Base-by-base conservation (phyloP, 1,140 invertebrate genomes). In the Heliothis virescens region DNA sequence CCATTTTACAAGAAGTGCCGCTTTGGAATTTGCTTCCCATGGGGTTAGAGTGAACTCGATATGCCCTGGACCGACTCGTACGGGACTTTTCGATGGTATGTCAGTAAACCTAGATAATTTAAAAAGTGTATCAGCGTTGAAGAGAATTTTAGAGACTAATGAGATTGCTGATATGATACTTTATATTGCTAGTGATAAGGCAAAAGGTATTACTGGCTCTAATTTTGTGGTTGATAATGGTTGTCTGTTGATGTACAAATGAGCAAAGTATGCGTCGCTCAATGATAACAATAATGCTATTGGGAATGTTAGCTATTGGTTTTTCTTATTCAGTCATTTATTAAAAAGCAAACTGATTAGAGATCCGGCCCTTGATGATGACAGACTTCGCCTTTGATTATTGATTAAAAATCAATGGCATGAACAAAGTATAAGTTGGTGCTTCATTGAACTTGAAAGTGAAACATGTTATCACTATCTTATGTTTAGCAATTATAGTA, bases 1-100 rank as follows among this genome's bases (percentile, higher is more conserved):
- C 94, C 98, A 98, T 87, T 96, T 99, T 59, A 98, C 98, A 0
- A 95, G 96, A 85, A 98, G 97, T 83, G 91, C 95, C 13, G 97
- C 97, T 7, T 94, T 98, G 82, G 97, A 82, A 69, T 34, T 82
- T 13, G 69, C 75, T 3, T 1, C 69, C n/a, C 26, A 50, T n/a
- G 82, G 82, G 5, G 77, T 81, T 0, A 34, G 82, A 3, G 82
- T 83, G 0, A 81, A 83, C 18, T 50, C 52, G 3, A 72, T 83
- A 2, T 77, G 76, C 71, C 82, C 82, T 10, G 79, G 82, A 2
- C 82, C 79, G 12, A 72, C 77, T 1, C 3, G n/a, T 4, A 81
- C 82, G 0, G 69, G 75, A 48, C 63, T 83, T 10, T 18, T 71
- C 13, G 76, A 79, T 13, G 41, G 47, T 13, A 1, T 50, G 7